A percentile compares a stretch with the other conserved stretches of the same genome.
phyloP scores from a whole-genome alignment of 1,140 invertebrate genomes.

The Battus philenor region DNA sequence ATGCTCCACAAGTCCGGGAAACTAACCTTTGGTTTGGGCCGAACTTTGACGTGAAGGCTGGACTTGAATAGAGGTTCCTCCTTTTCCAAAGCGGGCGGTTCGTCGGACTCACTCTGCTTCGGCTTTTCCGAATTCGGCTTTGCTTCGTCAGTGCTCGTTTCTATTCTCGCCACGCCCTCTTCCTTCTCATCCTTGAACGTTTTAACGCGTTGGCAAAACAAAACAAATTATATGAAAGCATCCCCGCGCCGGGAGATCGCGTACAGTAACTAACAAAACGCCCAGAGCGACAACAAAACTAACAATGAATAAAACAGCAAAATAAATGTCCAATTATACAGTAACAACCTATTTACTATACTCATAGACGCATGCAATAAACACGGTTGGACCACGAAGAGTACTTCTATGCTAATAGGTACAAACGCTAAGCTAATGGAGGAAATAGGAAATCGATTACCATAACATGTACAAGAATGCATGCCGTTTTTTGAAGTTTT shows the following conservation, averaged over 20 bases:
- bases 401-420: too few species aligned
- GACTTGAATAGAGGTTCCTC: constrained; percentile 73
- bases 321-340: too few species aligned
- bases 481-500: too few species aligned
- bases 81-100: constrained; percentile 44
- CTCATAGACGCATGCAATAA: too few species aligned
- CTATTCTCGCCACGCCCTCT: constrained; percentile 61
- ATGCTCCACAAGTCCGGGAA: constrained; percentile 15
- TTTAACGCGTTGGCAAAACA: constrained; percentile 65
- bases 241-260: constrained; percentile 29
- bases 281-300: constrained; percentile 42
- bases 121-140: constrained; percentile 49
- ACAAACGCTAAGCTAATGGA: too few species aligned
- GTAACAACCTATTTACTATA: too few species aligned
- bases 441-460: too few species aligned
- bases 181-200: constrained; percentile 51
- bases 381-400: too few species aligned
- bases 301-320: too few species aligned
- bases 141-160: constrained; percentile 62
- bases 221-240: constrained; percentile 60
- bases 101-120: constrained; percentile 25
- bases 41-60: constrained; percentile 60
- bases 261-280: constrained; percentile 24
- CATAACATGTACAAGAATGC: too few species aligned
- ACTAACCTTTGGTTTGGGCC: constrained; percentile 68